phyloP scores from a whole-genome alignment of 2,797 vertebrate genomes.

The Hemibagrus guttatus region DNA sequence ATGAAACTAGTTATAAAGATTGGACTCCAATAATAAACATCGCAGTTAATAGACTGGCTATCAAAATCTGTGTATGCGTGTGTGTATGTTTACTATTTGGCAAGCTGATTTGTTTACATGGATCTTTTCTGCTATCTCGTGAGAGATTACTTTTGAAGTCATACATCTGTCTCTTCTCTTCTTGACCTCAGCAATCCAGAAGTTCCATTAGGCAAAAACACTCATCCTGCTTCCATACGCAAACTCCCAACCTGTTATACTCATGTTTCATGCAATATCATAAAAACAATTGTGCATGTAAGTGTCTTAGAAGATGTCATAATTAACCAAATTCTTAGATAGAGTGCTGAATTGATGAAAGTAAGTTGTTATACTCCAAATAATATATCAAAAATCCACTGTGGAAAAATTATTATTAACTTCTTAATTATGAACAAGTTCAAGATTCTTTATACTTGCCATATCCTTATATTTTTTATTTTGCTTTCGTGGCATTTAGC shows the following conservation, averaged over 20 bases:
- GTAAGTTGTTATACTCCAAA: too few species aligned
- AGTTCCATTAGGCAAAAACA: neutral
- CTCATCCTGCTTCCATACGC: neutral
- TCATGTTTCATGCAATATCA: neutral
- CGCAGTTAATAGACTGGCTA: neutral
- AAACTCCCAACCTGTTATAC: neutral
- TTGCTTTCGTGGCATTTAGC: too few species aligned
- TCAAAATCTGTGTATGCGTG: neutral
- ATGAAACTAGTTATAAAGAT: neutral
- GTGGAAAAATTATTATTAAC: too few species aligned
- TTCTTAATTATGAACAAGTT: neutral
- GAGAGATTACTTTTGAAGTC: neutral
- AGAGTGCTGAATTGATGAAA: neutral
- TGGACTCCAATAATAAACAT: neutral
- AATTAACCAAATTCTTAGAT: neutral
- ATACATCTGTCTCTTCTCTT: neutral
- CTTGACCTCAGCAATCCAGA: neutral
- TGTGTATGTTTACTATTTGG: neutral
- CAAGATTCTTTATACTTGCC: neutral
- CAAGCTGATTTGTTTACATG: neutral
- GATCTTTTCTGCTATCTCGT: neutral
- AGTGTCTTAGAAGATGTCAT: neutral
- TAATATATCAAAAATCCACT: too few species aligned
- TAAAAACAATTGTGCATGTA: neutral
- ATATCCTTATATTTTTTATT: neutral